phyloP scores from a whole-genome alignment of 2,888 invertebrate species.

The Heliconius hortense region DNA sequence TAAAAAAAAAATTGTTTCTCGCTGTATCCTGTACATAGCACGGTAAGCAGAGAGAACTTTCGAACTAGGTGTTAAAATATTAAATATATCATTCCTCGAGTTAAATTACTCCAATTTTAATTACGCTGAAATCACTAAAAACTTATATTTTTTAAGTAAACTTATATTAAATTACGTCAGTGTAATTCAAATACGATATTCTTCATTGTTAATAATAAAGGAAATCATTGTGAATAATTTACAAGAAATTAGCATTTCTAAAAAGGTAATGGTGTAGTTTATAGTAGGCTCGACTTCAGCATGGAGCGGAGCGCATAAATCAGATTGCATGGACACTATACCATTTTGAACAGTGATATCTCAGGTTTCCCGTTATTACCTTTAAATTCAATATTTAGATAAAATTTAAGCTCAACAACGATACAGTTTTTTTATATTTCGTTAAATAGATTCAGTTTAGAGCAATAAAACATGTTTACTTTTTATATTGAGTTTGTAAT shows the following conservation, averaged over 20 bases:
- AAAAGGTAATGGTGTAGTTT: constrained; percentile 64
- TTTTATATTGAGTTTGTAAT: not conserved
- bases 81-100: too few species aligned
- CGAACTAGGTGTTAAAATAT: too few species aligned
- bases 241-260: constrained; percentile 69
- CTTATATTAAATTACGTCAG: not conserved
- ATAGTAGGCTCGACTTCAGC: constrained; percentile 53
- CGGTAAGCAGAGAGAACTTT: too few species aligned
- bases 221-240: constrained; percentile 59
- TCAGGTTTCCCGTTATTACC: constrained; percentile 44
- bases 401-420: constrained; percentile 19
- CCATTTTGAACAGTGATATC: constrained; percentile 65
- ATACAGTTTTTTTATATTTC: not conserved
- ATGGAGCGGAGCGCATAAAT: constrained; percentile 67
- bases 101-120: not conserved
- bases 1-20: too few species aligned
- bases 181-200: constrained; percentile 14
- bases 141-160: not conserved
- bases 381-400: constrained; percentile 39
- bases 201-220: constrained; percentile 30
- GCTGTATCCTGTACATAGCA: too few species aligned
- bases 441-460: not conserved
- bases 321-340: constrained; percentile 73
- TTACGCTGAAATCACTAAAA: not conserved
- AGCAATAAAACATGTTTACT: not conserved